phyloP scores from a whole-genome alignment of 2,797 vertebrate genomes.

The Squalus acanthias region DNA sequence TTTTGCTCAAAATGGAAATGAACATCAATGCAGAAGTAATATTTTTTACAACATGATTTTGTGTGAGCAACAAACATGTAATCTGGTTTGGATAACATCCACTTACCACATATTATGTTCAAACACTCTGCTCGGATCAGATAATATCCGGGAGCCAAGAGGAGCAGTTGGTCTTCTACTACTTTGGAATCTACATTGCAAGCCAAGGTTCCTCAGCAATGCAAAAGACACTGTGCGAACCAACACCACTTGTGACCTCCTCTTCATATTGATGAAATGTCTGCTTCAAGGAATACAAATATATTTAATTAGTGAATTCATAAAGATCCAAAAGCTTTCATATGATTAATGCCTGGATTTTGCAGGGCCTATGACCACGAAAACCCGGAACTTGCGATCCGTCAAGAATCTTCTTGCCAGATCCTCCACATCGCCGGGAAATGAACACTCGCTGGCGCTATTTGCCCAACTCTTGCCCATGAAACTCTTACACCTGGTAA shows the following conservation, averaged over 20 bases:
- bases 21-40: background rate
- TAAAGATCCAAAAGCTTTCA: background rate
- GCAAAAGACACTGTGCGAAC: slow-evolving; percentile 38
- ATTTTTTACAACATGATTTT: background rate
- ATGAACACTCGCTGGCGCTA: no score
- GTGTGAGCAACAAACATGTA: background rate
- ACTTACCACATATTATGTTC: slow-evolving; percentile 69
- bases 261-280: slow-evolving; percentile 1
- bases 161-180: slow-evolving; percentile 64
- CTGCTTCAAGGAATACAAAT: background rate
- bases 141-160: slow-evolving; percentile 79
- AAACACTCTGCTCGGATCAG: slow-evolving; percentile 64
- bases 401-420: no score
- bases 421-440: no score
- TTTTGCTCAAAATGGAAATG: background rate
- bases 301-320: slow-evolving; percentile 16
- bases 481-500: no score
- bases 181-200: slow-evolving; percentile 58
- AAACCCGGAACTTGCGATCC: no score
- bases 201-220: slow-evolving; percentile 51
- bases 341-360: background rate
- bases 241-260: background rate
- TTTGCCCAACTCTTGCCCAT: no score
- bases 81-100: slow-evolving; percentile 22
- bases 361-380: no score